Base-by-base conservation (phyloP, 2,888 invertebrate genomes). In the Saturnia pavonia region DNA sequence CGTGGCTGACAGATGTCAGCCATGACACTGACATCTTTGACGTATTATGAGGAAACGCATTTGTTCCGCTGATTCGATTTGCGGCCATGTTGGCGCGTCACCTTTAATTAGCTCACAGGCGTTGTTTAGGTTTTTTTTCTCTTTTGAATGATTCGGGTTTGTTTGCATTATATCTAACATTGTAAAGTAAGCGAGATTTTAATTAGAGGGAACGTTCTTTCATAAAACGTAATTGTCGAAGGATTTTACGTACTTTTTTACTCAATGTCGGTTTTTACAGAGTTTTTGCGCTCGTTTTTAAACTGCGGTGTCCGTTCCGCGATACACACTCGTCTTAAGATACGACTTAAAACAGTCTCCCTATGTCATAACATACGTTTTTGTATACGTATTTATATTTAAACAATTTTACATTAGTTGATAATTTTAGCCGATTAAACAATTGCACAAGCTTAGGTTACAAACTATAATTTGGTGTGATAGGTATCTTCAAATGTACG, bases 21-120 rank as follows among this genome's bases (percentile, higher is more conserved):
- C 65, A 40, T 65, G 65, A 40, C 65, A 65, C 40, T 65, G 40
- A 65, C 65, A n/a, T 40, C 11, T 65, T 19, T 65, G 65, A 65
- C 65, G 22, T 40, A 65, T 65, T 40, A 65, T n/a, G 40, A 65
- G 65, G 65, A 65, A 65, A 40, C n/a, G n/a, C 34, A 65, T 40
- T 65, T 40, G 65, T 65, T 19, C 19, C 40, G 65, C 22, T 65
- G 40, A 60, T 60, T 27, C 57, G 25, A 60, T 4, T 60, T 27
- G 27, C 57, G 16, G 25, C 14, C 14, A 27, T 25, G 27, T 7
- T 14, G 25, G 27, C 57, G 16, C 27, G 57, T 27, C 25, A 25
- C 27, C 25, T 60, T 19, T 60, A 60, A 60, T 60, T 60, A 22
- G n/a, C 9, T 54, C 54, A 54, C n/a, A n/a, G 22, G 27, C 57